A percentile compares a stretch with the other conserved stretches of the same genome.
Conservation (phyloP, 2,113 vertebrate species). For the Hiodon tergisus region DNA sequence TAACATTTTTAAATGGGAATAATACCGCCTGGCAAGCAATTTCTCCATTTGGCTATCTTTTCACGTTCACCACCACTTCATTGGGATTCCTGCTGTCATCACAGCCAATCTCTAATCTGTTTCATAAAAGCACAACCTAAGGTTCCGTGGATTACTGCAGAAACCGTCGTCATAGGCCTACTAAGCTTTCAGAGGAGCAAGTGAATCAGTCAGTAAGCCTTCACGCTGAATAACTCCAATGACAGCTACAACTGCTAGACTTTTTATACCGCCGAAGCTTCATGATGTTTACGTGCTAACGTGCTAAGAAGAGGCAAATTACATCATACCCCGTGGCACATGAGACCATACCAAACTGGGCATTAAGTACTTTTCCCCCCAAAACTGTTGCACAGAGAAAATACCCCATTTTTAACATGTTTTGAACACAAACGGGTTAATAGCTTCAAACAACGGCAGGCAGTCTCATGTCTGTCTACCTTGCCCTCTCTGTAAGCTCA, state of each 20-base stretch:
- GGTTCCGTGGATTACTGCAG: background rate
- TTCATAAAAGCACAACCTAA: constrained; percentile 2
- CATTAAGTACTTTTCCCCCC: too few relatives aligned
- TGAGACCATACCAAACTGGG: too few relatives aligned
- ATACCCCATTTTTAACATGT: too few relatives aligned
- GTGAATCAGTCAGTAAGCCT: constrained; percentile 1
- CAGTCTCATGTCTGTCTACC: too few relatives aligned
- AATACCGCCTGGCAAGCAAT: too few relatives aligned
- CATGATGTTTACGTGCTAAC: background rate
- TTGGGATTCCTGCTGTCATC: background rate
- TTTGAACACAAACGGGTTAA: too few relatives aligned
- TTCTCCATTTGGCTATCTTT: too few relatives aligned
- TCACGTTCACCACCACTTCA: background rate
- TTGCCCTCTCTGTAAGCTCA: too few relatives aligned
- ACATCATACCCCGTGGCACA: too few relatives aligned
- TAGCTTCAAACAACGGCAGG: too few relatives aligned
- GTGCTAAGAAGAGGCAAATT: background rate
- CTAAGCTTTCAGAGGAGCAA: background rate
- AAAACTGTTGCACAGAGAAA: too few relatives aligned
- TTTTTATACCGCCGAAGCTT: background rate
- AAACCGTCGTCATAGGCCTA: background rate
- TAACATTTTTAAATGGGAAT: background rate
- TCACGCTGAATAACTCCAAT: background rate
- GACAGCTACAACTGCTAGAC: background rate
- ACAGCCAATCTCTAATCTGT: constrained; percentile 16